Percentiles rank a stretch among this genome's conserved stretches.
Conservation (phyloP, 2,888 invertebrate genomes). For the Eumerus sabulonum region DNA sequence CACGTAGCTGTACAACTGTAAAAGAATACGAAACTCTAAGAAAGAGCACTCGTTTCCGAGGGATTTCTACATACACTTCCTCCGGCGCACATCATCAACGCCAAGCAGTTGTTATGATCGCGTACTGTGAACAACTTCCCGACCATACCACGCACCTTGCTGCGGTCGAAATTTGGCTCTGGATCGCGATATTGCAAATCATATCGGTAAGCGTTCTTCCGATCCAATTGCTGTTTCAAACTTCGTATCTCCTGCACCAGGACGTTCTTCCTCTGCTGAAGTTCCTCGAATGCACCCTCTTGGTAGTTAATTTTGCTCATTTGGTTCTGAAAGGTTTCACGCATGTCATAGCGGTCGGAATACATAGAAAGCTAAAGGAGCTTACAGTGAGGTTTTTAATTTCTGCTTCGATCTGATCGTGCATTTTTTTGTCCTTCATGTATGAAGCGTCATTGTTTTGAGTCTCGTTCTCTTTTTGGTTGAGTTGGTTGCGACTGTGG, state of each 20-base stretch:
- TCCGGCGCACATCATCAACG: conserved; percentile 92
- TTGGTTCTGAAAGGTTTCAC: conserved; percentile 78
- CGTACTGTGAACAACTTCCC: conserved; percentile 88
- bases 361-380: too few relatives aligned
- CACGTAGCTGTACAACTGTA: conserved; percentile 92
- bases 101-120: conserved; percentile 85
- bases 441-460: conserved; percentile 84
- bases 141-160: conserved; percentile 87
- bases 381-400: conserved; percentile 81
- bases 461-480: conserved; percentile 84
- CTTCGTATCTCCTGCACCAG: conserved; percentile 81
- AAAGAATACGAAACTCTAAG: conserved; percentile 69
- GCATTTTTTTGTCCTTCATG: conserved; percentile 83
- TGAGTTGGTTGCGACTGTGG: conserved; percentile 83
- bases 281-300: conserved; percentile 81
- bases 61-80: conserved; percentile 83
- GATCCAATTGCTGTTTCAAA: conserved; percentile 77
- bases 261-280: conserved; percentile 80
- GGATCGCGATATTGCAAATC: conserved; percentile 89
- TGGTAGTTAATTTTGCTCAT: conserved; percentile 82
- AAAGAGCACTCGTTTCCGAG: not conserved
- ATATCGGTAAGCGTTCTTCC: conserved; percentile 74
- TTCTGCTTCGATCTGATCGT: conserved; percentile 81
- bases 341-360: too few relatives aligned
- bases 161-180: conserved; percentile 84